These are phyloP conservation scores for Recurvirostra avosetta DNA, from an alignment of 2,113 vertebrate genomes.

Conservation along the genomic window DNA sequence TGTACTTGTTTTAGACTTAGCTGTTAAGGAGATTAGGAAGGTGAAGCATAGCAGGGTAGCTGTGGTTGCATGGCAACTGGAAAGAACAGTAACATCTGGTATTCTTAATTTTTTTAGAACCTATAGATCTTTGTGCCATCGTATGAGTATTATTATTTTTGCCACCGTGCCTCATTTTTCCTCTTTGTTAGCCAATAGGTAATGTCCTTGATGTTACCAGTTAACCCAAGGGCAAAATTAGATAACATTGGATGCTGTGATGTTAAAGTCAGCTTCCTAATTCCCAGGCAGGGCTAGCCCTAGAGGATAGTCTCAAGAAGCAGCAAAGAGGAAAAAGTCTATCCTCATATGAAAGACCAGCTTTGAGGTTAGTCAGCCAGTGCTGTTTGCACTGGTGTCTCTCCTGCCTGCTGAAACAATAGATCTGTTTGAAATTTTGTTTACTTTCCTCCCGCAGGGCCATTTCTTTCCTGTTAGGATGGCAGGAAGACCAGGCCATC, in stretches of 20 bases:
- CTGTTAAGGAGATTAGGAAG: conserved; percentile 50
- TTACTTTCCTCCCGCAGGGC: not conserved
- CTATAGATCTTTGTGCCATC: not conserved
- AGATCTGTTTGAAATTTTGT: not conserved
- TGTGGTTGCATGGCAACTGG: conserved; percentile 57
- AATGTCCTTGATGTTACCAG: not conserved
- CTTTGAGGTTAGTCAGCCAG: not conserved
- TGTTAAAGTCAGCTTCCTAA: not conserved
- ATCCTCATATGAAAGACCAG: not conserved
- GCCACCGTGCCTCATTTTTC: not conserved
- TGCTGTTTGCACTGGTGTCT: not conserved
- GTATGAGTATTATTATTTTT: not conserved
- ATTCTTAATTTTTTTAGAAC: conserved; percentile 27
- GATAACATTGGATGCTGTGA: not conserved
- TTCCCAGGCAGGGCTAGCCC: not conserved
- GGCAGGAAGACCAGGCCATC: not conserved
- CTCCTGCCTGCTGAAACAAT: not conserved
- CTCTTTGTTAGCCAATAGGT: not conserved
- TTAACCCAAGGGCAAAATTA: not conserved
- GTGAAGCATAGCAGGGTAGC: conserved; percentile 29
- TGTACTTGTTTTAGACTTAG: conserved; percentile 43
- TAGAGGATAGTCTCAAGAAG: not conserved
- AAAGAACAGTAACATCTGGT: conserved; percentile 37
- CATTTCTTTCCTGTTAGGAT: conserved; percentile 8
- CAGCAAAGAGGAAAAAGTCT: not conserved